Base-by-base conservation (phyloP, 2,888 invertebrate genomes). In the Cyclophora albipunctata region DNA sequence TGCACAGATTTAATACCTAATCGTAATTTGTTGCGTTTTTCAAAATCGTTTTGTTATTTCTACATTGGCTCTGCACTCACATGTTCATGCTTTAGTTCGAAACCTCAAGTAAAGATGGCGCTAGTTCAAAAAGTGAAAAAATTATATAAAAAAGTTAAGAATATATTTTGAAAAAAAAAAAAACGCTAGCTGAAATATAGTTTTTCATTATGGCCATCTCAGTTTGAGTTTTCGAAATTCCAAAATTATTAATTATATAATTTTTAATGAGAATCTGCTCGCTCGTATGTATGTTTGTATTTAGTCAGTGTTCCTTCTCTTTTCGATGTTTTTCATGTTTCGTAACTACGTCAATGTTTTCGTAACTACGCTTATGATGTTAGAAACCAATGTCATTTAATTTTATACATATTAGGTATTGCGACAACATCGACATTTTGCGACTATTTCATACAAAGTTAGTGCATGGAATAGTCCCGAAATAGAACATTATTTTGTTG, bases 241-340 rank as follows among this genome's bases (percentile, higher is more conserved):
- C 46, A 46, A 49, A 37, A 37, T 37, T 37, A 37, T 53, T 50
- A 47, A 51, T 37, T 5, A 5, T 37, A 37, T 37, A 5, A 37
- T 37, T 37, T 37, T 37, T 37, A 37, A 58, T 52, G 57, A 57
- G 54, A 57, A 62, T 60, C 34, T 51, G 58, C 54, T 59, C 57
- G 75, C 72, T 79, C 73, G 69, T 73, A 75, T 75, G 66, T 73
- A 72, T 74, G 58, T 75, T 66, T 75, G 73, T 84, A 73, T 75
- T 79, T 88, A 87, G 87, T 85, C 85, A 79, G 86, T 88, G 88
- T 88, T 88, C 88, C 65, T 87, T 88, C 88, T 88, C 88, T 88
- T 86, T 85, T 74, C 81, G 81, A 7, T 54, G 52, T 78, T 73
- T 5, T 77, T 75, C 71, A 64, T 74, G 63, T 59, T 70, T 59